phyloP scores from a whole-genome alignment of 2,888 invertebrate species.

The Andrena dorsata region DNA sequence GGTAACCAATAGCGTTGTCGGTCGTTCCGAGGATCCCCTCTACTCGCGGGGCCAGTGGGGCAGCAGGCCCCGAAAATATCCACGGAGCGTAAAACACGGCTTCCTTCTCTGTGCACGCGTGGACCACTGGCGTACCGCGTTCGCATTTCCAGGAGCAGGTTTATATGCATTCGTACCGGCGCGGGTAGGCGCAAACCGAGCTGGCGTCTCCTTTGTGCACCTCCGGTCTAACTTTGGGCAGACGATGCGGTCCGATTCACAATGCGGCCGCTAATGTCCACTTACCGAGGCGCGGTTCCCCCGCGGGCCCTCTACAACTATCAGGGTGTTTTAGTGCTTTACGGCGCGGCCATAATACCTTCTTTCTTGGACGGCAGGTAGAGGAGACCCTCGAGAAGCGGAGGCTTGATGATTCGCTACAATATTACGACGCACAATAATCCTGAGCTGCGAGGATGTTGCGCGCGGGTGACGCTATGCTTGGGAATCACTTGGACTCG shows the following conservation, averaged over 20 bases:
- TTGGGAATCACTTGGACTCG: constrained; percentile 16
- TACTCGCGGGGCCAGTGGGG: constrained; percentile 19
- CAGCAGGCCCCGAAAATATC: constrained; percentile 66
- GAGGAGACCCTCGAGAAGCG: constrained; percentile 23
- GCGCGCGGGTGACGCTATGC: neutral
- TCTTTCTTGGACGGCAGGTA: constrained; percentile 67
- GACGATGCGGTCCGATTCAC: constrained; percentile 76
- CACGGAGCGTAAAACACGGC: constrained; percentile 65
- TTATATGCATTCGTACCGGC: constrained; percentile 3
- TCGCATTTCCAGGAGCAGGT: constrained; percentile 23
- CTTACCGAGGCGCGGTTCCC: constrained; percentile 63
- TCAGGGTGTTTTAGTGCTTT: constrained; percentile 77
- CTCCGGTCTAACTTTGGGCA: constrained; percentile 44
- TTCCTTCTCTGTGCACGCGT: constrained; percentile 46
- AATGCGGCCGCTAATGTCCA: constrained; percentile 79
- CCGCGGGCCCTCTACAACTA: constrained; percentile 61
- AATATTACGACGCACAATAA: constrained; percentile 43
- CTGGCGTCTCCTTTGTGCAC: constrained; percentile 60
- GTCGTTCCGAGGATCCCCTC: constrained; percentile 45
- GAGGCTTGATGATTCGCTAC: constrained; percentile 46
- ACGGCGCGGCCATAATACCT: constrained; percentile 72
- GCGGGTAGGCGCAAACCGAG: constrained; percentile 34
- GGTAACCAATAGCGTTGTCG: constrained; percentile 72
- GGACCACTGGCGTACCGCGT: constrained; percentile 12
- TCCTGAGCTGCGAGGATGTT: neutral